Percentiles rank a stretch among this genome's conserved stretches.
These are phyloP conservation scores for Syndactyla subalaris DNA, from an alignment of 2,797 vertebrate species.

Conservation along the genomic window DNA sequence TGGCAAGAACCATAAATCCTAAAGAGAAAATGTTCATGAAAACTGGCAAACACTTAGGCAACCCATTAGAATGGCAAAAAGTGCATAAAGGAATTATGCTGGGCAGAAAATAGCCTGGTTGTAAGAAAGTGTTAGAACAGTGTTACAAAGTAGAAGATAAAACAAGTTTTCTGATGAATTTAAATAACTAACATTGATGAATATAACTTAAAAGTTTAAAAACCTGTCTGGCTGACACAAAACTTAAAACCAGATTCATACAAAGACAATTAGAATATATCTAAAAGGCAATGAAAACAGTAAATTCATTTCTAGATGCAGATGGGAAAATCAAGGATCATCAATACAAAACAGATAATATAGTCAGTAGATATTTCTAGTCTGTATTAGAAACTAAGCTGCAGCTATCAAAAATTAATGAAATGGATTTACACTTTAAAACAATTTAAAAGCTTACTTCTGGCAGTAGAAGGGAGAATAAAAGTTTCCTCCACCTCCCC, in stretches of 20 bases:
- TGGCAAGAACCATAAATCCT: background rate
- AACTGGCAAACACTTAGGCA: background rate
- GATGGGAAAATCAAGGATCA: background rate
- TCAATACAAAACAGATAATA: background rate
- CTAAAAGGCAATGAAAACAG: background rate
- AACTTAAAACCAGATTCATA: background rate
- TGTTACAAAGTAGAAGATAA: background rate
- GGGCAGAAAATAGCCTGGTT: background rate
- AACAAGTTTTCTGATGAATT: background rate
- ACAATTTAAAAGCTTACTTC: background rate
- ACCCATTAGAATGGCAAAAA: background rate
- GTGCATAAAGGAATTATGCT: background rate
- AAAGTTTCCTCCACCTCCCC: rapidly evolving
- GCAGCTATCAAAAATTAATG: background rate
- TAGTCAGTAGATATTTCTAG: background rate
- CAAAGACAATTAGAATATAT: background rate
- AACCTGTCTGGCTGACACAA: background rate
- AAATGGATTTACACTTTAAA: background rate
- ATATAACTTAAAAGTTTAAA: background rate
- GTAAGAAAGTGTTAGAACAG: background rate
- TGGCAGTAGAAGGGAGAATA: background rate
- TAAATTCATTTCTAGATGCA: background rate
- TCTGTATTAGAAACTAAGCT: background rate
- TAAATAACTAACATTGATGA: background rate
- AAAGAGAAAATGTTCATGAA: background rate